Conservation (phyloP, 2,888 invertebrate genomes). For the Oscheius onirici region DNA sequence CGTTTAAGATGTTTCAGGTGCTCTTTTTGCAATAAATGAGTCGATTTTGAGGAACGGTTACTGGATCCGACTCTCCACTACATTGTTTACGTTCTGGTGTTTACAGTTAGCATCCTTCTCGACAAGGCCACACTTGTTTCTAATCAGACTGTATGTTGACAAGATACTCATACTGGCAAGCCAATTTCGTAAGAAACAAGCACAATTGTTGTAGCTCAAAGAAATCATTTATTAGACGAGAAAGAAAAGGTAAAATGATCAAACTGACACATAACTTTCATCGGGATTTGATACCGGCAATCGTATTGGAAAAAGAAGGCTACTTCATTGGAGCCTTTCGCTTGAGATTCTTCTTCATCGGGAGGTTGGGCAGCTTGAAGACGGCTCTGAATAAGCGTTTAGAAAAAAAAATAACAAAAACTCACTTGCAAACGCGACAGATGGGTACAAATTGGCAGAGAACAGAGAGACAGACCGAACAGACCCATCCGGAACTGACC, state of each 20-base stretch:
- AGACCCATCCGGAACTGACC: constrained; percentile 51
- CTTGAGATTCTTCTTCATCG: constrained; percentile 39
- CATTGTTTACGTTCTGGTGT: too few relatives aligned
- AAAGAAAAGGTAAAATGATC: neutral
- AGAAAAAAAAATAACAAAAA: neutral
- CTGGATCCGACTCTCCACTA: too few relatives aligned
- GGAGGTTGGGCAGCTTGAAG: constrained; percentile 44
- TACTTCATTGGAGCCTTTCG: constrained; percentile 17
- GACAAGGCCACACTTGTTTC: too few relatives aligned
- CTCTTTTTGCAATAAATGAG: too few relatives aligned
- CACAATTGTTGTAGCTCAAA: neutral
- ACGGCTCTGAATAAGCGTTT: constrained; percentile 33
- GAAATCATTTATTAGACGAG: neutral
- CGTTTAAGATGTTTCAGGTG: too few relatives aligned
- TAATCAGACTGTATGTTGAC: too few relatives aligned
- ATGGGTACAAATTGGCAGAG: constrained; percentile 55
- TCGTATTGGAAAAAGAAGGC: neutral
- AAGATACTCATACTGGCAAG: neutral
- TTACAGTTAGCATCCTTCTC: too few relatives aligned
- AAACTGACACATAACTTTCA: neutral
- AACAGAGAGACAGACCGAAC: constrained; percentile 54
- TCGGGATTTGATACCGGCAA: neutral
- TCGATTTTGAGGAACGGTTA: too few relatives aligned
- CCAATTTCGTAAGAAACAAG: neutral
- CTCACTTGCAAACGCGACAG: constrained; percentile 47